Base-by-base conservation (phyloP, 2,797 vertebrate species). In the Rhinichthys osculus region DNA sequence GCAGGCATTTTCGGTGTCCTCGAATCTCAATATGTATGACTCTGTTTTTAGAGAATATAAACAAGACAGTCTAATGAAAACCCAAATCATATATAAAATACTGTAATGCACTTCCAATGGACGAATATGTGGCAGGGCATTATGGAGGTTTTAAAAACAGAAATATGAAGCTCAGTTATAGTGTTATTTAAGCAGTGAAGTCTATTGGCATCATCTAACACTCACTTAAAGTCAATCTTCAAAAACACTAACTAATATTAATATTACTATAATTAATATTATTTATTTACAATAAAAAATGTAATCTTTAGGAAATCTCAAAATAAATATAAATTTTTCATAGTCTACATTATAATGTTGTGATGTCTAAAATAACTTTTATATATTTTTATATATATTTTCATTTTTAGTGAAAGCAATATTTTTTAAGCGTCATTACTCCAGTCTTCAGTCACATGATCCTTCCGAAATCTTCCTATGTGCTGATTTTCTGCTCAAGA, bases 1-100 rank as follows among this genome's bases (percentile, higher is more conserved):
- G 42, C 54, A 81, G 33, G 33, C 17, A 10, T 70, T 85, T 44
- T 76, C 35, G 30, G 38, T 73, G 66, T 87, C 27, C 17, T 76
- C 14, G 35, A 54, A 67, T 54, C 30, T 77, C 57, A 81, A 66
- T 54, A 78, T 77, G 27, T 33, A 73, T 77, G 21, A 44, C 33
- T 83, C 7, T 42, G 27, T 85, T 66, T 71, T 78, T 59, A 47
- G 50, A 73, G 33, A 11, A 52, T 27, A 59, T 52, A 52, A 74
- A 44, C 50, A 59, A 80, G 38, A 35, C 73, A 77, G 21, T 62
- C 9, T 23, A 30, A 73, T 5, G 17, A 35, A 47, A 9, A 30
- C 81, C 17, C 17, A 42, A 14, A 30, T 76, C 35, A 42, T 17
- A 42, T 30, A 57, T 38, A 72, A 59, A 57, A 77, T 8, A 40